Evolutionary conservation across 2,113 vertebrate species (phyloP), one percentile per base, ranked within the genome.

Genomic region (Oriolus oriolus): DNA sequence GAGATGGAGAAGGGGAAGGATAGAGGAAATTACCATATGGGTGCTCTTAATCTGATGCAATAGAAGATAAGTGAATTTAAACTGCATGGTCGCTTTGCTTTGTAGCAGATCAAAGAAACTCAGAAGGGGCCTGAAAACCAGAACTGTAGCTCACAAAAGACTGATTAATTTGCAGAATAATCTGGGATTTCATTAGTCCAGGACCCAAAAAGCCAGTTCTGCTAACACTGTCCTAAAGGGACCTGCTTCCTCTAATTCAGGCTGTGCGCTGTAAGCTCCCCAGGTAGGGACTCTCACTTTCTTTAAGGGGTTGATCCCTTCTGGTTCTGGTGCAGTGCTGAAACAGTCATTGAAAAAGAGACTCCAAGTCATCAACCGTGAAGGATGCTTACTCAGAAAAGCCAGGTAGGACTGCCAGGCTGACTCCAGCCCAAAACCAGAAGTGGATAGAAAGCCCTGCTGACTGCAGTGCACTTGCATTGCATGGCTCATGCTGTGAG

Each of bases 321-420:
- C 31, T 71, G 56, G 15, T 86, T 70, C 44, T 81, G 30, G 2
- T 76, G 35, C 56, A 28, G 10, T 22, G 31, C 68, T 78, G 84
- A 65, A 87, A 63, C 39, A 52, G 31, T 16, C 6, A 41, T 35
- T 33, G 65, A 61, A 87, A 87, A 90, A 56, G 13, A 84, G 63
- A 41, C 49, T 71, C 6, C 2, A 16, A 44, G 45, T 63, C 76
- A 41, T 27, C 37, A 37, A 8, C 74, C 0, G 0, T 44, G 68
- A 63, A 47, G 28, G 50, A 21, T 49, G 16, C 13, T 45, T 35
- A 16, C 9, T 35, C 39, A 80, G 68, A 56, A 70, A 56, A 77
- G 28, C 37, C 0, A 0, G 52, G 5, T 1, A 18, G 45, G 31
- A 44, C 50, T 3, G 6, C 45, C 42, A 57, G 35, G 13, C n/a